Base-by-base conservation (phyloP, 2,888 invertebrate species). In the Tipula vernalis region DNA sequence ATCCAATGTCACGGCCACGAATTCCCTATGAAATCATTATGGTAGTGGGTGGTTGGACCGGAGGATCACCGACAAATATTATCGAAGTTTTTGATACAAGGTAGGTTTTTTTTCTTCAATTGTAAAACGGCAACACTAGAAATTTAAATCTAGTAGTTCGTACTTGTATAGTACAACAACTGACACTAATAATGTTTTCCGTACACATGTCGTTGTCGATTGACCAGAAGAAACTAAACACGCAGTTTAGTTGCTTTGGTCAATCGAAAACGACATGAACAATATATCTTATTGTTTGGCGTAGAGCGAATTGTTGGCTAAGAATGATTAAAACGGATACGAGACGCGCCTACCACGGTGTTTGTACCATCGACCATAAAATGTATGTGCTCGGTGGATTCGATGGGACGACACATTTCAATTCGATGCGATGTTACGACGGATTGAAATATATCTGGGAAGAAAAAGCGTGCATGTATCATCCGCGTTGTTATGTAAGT, bases 351-450 rank as follows among this genome's bases (percentile, higher is more conserved):
- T 96, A 96, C 90, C 96, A 97, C 90, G 96, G 95, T 0, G 92
- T 96, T n/a, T 95, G 96, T 91, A 92, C 94, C 42, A 90, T 97
- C 89, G 94, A 94, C 91, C 93, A 94, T 89, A 90, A 95, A 86
- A 94, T 97, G 89, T 95, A 95, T 91, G 95, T 96, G 92, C 95
- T 97, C 88, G 97, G 97, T 4, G 97, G 97, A 0, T 97, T 95
- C 90, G 96, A 97, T 90, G 96, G 97, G 13, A 93, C 94, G 87
- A 94, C 95, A 88, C 94, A 96, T 88, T 95, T 96, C 90, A 95
- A 95, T 90, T 95, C 96, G 1, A 95, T 96, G 44, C 94, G 96
- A 87, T 95, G 96, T 89, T 97, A 96, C 90, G 94, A 97, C 90
- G 96, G 97, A 0, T 94, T 95, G 12, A 93, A 93, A 0, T 95